Conservation (phyloP, 1,140 invertebrate species). For the Papilio machaon region DNA sequence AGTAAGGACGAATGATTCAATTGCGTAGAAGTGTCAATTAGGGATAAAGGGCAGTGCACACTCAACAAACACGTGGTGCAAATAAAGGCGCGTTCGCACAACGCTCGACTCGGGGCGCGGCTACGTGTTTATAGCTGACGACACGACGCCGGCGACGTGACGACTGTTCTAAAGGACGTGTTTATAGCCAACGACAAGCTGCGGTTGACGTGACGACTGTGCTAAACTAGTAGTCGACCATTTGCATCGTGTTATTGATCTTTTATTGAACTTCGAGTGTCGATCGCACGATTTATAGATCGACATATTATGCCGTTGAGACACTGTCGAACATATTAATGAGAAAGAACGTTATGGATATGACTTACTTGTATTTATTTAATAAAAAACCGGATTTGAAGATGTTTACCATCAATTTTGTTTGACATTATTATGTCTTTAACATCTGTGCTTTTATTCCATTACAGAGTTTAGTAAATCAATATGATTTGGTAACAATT, state of each 20-base stretch:
- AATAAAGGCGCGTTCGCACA: slow-evolving; percentile 62
- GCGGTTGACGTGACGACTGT: slow-evolving; percentile 5
- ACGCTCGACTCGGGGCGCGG: slow-evolving; percentile 45
- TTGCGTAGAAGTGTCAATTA: slow-evolving; percentile 59
- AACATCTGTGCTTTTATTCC: too few relatives aligned
- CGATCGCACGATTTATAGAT: slow-evolving; percentile 12
- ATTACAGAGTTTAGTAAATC: too few relatives aligned
- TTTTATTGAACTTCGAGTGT: slow-evolving; percentile 8
- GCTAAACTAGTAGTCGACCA: background rate
- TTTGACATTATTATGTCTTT: too few relatives aligned
- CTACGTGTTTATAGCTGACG: slow-evolving; percentile 27
- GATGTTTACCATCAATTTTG: too few relatives aligned
- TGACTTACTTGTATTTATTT: background rate
- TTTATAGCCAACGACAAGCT: slow-evolving; percentile 21
- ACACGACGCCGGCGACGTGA: slow-evolving; percentile 26
- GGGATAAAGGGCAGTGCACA: slow-evolving; percentile 62
- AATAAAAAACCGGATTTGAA: too few relatives aligned
- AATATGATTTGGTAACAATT: too few relatives aligned
- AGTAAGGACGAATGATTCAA: slow-evolving; percentile 38
- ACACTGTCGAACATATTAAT: slow-evolving; percentile 6
- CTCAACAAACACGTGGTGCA: slow-evolving; percentile 57
- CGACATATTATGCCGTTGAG: slow-evolving; percentile 9
- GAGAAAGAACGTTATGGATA: background rate
- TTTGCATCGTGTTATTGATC: slow-evolving; percentile 20
- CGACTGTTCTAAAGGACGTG: slow-evolving; percentile 15